Evolutionary conservation across 2,888 invertebrate genomes (phyloP).

Genomic region (Dione juno): DNA sequence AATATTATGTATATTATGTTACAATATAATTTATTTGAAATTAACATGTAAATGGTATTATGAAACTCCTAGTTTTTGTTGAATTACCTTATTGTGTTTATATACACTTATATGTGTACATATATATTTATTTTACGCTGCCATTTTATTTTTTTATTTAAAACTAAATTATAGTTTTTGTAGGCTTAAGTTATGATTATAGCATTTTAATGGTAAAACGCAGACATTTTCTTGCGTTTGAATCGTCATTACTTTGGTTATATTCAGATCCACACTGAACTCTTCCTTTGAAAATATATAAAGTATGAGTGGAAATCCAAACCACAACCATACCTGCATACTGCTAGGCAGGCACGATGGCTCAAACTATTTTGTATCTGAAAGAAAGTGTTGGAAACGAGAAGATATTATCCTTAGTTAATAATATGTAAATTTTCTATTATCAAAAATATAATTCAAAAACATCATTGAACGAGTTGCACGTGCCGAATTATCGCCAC

Average conservation of each 20-base stretch:
- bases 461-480: slow-evolving; percentile 33
- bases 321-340: too few species aligned
- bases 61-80: background rate
- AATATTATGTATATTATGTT: background rate
- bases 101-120: too few species aligned
- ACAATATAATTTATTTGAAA: background rate
- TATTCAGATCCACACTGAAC: too few species aligned
- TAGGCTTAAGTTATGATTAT: background rate
- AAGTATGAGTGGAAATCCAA: too few species aligned
- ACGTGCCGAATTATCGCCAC: slow-evolving; percentile 40
- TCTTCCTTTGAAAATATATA: too few species aligned
- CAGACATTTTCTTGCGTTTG: background rate
- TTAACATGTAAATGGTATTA: background rate
- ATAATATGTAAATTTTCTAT: too few species aligned
- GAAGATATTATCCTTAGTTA: background rate
- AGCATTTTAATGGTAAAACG: background rate
- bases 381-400: background rate
- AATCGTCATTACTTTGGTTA: too few species aligned
- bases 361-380: background rate
- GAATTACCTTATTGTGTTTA: background rate
- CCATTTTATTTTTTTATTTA: background rate
- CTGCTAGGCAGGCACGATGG: too few species aligned
- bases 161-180: background rate
- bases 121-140: background rate
- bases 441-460: background rate